Evolutionary conservation across 2,113 vertebrate genomes (phyloP).

Genomic region (Corythornis vintsioides): DNA sequence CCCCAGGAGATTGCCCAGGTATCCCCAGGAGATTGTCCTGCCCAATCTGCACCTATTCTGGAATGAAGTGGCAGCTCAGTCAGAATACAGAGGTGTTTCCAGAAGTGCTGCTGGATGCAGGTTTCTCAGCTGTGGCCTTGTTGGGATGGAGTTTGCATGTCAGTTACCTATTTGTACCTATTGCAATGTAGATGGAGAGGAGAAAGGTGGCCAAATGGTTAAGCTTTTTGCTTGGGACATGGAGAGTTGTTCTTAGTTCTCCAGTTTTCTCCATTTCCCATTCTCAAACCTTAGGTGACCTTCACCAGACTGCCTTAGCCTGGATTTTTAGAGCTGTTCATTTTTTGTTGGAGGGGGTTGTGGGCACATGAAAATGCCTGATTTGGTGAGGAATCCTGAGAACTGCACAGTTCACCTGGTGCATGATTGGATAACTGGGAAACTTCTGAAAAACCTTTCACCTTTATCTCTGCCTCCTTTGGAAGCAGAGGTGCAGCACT

Average conservation of each 20-base stretch:
- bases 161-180: neutral
- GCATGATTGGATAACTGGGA: neutral
- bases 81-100: neutral
- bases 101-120: neutral
- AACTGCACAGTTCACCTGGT: neutral
- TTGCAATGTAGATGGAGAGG: neutral
- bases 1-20: neutral
- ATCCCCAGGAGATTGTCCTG: neutral
- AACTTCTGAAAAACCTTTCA: neutral
- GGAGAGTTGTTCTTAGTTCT: neutral
- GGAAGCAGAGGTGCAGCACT: neutral
- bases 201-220: neutral
- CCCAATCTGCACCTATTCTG: fast-evolving
- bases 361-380: neutral
- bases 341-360: neutral
- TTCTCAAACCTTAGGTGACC: neutral
- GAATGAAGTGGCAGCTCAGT: neutral
- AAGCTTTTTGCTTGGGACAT: neutral
- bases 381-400: neutral
- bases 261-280: neutral
- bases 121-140: neutral
- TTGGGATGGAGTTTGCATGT: neutral
- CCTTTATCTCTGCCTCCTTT: neutral
- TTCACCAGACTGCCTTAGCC: neutral
- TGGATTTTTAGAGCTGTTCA: neutral